Conservation (phyloP, 2,797 vertebrate genomes). For the Sebastes trivittatus region DNA sequence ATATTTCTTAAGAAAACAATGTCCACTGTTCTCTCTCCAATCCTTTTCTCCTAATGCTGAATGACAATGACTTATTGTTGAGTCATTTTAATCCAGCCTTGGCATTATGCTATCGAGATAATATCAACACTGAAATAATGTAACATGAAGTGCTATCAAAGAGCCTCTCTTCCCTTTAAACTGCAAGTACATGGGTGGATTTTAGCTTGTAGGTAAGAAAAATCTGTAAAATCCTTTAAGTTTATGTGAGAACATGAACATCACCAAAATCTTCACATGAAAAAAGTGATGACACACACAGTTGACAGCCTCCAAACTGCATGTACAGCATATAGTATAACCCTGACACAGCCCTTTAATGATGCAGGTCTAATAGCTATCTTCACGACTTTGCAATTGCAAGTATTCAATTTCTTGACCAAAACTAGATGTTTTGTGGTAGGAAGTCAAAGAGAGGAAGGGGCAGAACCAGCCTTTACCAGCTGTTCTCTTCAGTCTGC, state of each 20-base stretch:
- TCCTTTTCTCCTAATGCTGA: not conserved
- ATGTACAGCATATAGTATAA: not conserved
- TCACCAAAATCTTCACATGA: not conserved
- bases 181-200: not conserved
- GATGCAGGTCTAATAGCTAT: constrained; percentile 10
- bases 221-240: not conserved
- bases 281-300: not conserved
- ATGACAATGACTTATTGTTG: not conserved
- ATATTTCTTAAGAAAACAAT: not conserved
- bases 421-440: constrained; percentile 25
- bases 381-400: not conserved
- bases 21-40: not conserved
- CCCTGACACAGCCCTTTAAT: constrained; percentile 10
- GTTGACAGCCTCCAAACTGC: not conserved
- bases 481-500: constrained; percentile 61
- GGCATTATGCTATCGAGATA: too few relatives aligned
- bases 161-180: not conserved
- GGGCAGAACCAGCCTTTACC: constrained; percentile 27
- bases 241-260: not conserved
- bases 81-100: not conserved
- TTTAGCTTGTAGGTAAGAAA: not conserved
- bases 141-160: not conserved
- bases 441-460: constrained; percentile 10
- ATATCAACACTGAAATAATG: not conserved
- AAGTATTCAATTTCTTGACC: constrained; percentile 9